phyloP scores from a whole-genome alignment of 2,888 invertebrate species.

The Papilio demoleus region DNA sequence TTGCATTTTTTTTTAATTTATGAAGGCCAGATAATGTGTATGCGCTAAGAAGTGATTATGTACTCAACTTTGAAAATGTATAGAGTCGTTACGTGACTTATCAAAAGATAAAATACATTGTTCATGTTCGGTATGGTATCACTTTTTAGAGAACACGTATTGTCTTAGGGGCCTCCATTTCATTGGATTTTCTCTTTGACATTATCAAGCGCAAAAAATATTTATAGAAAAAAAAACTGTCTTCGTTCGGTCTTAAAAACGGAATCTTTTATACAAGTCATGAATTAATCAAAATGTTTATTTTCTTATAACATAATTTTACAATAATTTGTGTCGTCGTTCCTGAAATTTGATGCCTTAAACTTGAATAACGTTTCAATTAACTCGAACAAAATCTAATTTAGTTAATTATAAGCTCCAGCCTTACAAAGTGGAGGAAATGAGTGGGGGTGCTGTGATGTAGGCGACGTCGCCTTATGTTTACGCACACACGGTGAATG shows the following conservation, averaged over 20 bases:
- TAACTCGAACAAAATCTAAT: conserved; percentile 41
- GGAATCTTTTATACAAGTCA: neutral
- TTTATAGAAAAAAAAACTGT: neutral
- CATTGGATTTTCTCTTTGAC: too few relatives aligned
- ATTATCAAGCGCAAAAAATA: too few relatives aligned
- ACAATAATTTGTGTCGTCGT: conserved; percentile 11
- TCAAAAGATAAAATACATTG: too few relatives aligned
- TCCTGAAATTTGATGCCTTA: conserved; percentile 37
- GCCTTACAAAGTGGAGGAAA: conserved; percentile 37
- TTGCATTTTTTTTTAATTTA: too few relatives aligned
- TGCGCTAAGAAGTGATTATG: too few relatives aligned
- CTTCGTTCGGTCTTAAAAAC: conserved; percentile 55
- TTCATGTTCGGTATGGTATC: too few relatives aligned
- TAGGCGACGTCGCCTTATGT: conserved; percentile 23
- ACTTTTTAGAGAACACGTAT: too few relatives aligned
- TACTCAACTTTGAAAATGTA: too few relatives aligned
- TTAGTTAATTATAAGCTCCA: conserved; percentile 39
- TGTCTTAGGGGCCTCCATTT: too few relatives aligned
- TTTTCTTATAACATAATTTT: conserved; percentile 2
- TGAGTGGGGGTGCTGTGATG: conserved; percentile 28
- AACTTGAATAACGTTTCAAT: conserved; percentile 40
- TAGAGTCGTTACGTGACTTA: too few relatives aligned
- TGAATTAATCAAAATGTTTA: neutral
- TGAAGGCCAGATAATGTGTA: too few relatives aligned
- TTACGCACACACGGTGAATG: conserved; percentile 48